phyloP scores from a whole-genome alignment of 2,888 invertebrate genomes.

The Ophion ventricosus region DNA sequence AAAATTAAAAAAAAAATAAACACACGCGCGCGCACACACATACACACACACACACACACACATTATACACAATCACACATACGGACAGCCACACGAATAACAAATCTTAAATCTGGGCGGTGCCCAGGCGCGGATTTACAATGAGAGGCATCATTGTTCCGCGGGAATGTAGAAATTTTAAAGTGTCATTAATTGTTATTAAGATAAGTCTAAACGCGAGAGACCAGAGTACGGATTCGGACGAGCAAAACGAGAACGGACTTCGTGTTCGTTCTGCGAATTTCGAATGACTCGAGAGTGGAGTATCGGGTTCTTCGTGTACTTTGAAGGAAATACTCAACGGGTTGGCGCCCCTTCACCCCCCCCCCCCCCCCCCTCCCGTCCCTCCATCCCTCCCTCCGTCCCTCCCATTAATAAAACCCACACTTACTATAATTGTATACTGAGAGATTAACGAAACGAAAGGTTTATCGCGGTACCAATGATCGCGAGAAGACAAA shows the following conservation, averaged over 20 bases:
- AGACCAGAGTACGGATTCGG: conserved; percentile 48
- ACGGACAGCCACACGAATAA: conserved; percentile 39
- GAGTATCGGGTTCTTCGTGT: conserved; percentile 70
- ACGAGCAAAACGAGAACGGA: conserved; percentile 46
- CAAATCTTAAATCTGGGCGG: conserved; percentile 74
- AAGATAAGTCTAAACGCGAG: conserved; percentile 75
- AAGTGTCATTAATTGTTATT: conserved; percentile 82
- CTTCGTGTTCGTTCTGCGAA: conserved; percentile 19
- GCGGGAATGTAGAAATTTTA: conserved; percentile 80
- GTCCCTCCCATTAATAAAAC: conserved; percentile 73
- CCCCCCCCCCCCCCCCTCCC: conserved; percentile 75
- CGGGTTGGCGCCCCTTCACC: conserved; percentile 74
- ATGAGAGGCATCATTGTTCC: conserved; percentile 72
- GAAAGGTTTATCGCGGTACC: conserved; percentile 17
- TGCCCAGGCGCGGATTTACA: conserved; percentile 73
- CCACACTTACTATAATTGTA: conserved; percentile 73
- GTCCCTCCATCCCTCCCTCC: conserved; percentile 63
- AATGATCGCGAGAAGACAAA: conserved; percentile 37
- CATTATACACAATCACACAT: conserved; percentile 8
- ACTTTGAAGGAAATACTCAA: conserved; percentile 74
- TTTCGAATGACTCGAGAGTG: conserved; percentile 64
- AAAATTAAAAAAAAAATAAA: conserved; percentile 25
- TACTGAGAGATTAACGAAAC: conserved; percentile 68
- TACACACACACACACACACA: conserved; percentile 10
- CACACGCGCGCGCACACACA: conserved; percentile 12